Percentiles rank a stretch among this genome's conserved stretches.
Conservation (phyloP, 1,140 invertebrate genomes). For the Meloidogyne floridensis region DNA sequence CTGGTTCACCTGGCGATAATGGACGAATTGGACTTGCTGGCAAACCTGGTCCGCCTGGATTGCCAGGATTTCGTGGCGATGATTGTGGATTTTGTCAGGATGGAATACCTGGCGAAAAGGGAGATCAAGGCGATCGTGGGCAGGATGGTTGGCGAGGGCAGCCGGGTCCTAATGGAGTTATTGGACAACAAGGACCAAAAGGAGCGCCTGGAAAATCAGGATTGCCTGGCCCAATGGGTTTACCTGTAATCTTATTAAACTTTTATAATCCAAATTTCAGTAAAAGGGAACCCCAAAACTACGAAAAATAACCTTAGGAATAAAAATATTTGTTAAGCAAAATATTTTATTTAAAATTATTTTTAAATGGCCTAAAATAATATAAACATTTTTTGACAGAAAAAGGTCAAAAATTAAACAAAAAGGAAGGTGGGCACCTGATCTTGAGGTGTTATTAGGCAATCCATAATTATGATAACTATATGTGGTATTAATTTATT, state of each 20-base stretch:
- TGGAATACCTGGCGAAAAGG: slow-evolving; percentile 42
- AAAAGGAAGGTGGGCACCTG: no score
- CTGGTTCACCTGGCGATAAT: slow-evolving; percentile 57
- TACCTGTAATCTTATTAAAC: slow-evolving; percentile 43
- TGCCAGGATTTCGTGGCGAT: slow-evolving; percentile 38
- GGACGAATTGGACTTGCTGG: slow-evolving; percentile 60
- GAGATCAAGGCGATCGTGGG: slow-evolving; percentile 41
- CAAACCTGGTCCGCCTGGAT: slow-evolving; percentile 33
- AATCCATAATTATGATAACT: neutral
- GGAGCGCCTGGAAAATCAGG: slow-evolving; percentile 45
- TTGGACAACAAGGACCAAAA: slow-evolving; percentile 40
- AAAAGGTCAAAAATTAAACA: no score
- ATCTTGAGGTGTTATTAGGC: no score
- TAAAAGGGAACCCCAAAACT: no score
- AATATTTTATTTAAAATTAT: no score
- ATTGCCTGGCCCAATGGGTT: slow-evolving; percentile 36
- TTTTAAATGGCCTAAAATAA: no score
- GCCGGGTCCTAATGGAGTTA: slow-evolving; percentile 40
- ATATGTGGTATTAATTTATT: neutral
- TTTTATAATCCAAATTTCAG: no score
- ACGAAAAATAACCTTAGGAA: no score
- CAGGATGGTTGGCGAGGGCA: slow-evolving; percentile 40
- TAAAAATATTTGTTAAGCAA: no score
- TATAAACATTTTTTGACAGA: no score
- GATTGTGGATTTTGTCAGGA: slow-evolving; percentile 57